These are phyloP conservation scores for Dione vanillae DNA, from an alignment of 2,888 invertebrate species.

Conservation along the genomic window DNA sequence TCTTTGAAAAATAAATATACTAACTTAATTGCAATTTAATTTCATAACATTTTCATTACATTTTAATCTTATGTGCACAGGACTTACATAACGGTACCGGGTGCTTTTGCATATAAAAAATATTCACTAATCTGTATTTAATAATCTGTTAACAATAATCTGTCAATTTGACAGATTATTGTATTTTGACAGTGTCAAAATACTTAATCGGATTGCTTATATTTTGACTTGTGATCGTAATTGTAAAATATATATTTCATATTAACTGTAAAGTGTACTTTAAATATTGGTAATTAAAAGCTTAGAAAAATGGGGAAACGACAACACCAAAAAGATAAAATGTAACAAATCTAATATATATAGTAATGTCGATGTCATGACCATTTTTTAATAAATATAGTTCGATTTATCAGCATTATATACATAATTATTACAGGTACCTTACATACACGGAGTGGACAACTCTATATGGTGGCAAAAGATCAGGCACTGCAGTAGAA, in stretches of 20 bases:
- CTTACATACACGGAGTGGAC: conserved; percentile 95
- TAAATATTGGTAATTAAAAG: neutral
- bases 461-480: conserved; percentile 95
- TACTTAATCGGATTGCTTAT: neutral
- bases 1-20: no score
- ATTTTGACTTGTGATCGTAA: neutral
- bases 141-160: no score
- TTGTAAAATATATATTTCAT: neutral
- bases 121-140: no score
- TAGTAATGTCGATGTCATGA: conserved; percentile 18
- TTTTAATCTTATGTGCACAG: no score
- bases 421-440: conserved; percentile 83
- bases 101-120: no score
- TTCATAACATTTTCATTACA: no score
- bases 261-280: neutral
- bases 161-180: no score
- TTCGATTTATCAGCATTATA: no score
- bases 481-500: conserved; percentile 86
- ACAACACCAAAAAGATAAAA: conserved; percentile 97
- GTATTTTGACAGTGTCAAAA: no score
- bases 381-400: no score
- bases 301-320: conserved; percentile 93
- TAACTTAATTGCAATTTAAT: no score
- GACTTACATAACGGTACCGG: no score
- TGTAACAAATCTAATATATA: conserved; percentile 81